Conservation (phyloP, 2,797 vertebrate species). For the Acanthornis magna region DNA sequence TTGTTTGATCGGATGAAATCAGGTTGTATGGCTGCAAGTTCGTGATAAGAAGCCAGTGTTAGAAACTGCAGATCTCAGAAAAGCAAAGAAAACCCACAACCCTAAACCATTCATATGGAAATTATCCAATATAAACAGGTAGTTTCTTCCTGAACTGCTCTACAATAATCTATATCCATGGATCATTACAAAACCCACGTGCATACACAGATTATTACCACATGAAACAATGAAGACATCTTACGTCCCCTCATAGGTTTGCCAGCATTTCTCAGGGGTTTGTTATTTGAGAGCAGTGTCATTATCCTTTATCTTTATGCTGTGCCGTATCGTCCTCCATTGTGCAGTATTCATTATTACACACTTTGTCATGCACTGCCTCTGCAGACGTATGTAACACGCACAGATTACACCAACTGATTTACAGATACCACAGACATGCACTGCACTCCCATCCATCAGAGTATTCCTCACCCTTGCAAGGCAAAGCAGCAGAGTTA, state of each 20-base stretch:
- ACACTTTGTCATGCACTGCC: neutral
- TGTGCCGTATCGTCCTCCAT: neutral
- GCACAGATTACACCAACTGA: neutral
- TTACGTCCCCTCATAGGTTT: neutral
- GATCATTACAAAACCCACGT: neutral
- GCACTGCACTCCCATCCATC: neutral
- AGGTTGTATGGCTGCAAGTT: neutral
- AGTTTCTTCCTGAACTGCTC: neutral
- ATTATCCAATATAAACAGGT: neutral
- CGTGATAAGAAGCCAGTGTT: conserved; percentile 23
- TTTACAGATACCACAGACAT: neutral
- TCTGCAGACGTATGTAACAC: neutral
- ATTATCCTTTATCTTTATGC: conserved; percentile 26
- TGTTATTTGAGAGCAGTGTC: neutral
- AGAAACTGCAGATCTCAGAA: neutral
- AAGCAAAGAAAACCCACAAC: neutral
- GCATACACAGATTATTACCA: neutral
- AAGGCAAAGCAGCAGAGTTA: neutral
- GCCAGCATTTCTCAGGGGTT: neutral
- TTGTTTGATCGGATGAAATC: conserved; percentile 29
- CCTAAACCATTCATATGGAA: neutral
- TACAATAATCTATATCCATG: neutral
- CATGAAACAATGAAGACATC: neutral
- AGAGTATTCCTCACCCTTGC: neutral
- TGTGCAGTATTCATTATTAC: neutral